These are phyloP conservation scores for Pseudopodoces humilis DNA, from an alignment of 2,113 vertebrate species.

Conservation along the genomic window DNA sequence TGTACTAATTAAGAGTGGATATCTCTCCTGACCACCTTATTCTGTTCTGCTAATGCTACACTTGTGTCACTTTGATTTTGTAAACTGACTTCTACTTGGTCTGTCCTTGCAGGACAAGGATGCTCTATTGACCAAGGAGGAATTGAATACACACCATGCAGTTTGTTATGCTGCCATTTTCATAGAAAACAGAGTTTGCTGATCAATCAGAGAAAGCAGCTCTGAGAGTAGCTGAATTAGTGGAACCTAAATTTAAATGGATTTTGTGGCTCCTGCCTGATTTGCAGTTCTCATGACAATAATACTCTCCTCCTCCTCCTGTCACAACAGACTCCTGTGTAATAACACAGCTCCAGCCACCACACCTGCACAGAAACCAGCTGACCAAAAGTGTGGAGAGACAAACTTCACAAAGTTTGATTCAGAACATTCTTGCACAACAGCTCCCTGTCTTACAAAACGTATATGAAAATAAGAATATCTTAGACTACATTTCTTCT, in stretches of 20 bases:
- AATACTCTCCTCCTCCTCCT: neutral
- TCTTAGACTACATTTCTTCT: neutral
- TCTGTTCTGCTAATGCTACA: neutral
- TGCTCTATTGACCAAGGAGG: neutral
- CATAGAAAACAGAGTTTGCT: neutral
- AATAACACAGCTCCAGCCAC: neutral
- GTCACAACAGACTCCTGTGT: neutral
- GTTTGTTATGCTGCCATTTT: neutral
- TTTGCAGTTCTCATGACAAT: neutral
- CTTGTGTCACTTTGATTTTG: neutral
- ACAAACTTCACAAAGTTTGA: neutral
- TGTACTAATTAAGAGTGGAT: neutral
- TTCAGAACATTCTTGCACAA: neutral
- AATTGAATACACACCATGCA: fast-evolving
- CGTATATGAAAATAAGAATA: neutral
- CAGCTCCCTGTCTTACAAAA: neutral
- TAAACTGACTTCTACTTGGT: neutral
- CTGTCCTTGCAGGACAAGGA: neutral
- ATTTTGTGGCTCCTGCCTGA: neutral
- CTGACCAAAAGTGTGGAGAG: neutral
- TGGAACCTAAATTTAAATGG: neutral
- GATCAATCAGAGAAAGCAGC: neutral
- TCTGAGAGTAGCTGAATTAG: neutral
- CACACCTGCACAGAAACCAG: neutral
- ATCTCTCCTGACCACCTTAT: neutral